Conservation (phyloP, 1,140 invertebrate species). For the Dolichoris vasculosae region DNA sequence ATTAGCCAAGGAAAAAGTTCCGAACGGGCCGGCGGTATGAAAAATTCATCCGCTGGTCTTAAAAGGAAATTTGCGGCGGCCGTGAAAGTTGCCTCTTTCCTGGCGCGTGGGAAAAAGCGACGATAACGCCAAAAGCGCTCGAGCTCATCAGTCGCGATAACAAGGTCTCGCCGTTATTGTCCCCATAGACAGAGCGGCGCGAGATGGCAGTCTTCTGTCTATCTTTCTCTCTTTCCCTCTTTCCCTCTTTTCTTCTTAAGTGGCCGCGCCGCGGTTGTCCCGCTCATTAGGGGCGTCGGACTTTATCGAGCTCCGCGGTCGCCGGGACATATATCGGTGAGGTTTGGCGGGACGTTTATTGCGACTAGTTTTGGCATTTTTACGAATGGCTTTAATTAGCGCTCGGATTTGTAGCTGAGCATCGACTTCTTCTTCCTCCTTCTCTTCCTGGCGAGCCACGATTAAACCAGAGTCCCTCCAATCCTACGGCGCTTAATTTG, state of each 20-base stretch:
- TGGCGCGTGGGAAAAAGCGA: background rate
- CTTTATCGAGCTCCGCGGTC: conserved; percentile 16
- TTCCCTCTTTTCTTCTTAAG: background rate
- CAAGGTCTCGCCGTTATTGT: conserved; percentile 34
- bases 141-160: conserved; percentile 5
- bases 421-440: background rate
- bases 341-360: conserved; percentile 38
- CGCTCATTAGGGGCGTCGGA: conserved; percentile 34
- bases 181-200: background rate
- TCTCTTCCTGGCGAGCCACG: background rate
- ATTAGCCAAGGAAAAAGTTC: background rate
- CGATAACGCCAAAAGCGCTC: conserved; percentile 40
- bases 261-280: background rate
- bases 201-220: too few relatives aligned
- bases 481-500: background rate
- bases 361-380: conserved; percentile 34
- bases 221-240: too few relatives aligned
- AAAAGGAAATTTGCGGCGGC: conserved; percentile 21
- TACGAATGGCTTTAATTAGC: conserved; percentile 43
- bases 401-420: conserved; percentile 30
- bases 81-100: background rate
- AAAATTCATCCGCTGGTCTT: conserved; percentile 11
- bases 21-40: background rate
- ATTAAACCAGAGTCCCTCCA: conserved; percentile 12
- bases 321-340: conserved; percentile 28